These are phyloP conservation scores for Botrylloides violaceus DNA, from an alignment of 23 tunicate species.

Conservation along the genomic window DNA sequence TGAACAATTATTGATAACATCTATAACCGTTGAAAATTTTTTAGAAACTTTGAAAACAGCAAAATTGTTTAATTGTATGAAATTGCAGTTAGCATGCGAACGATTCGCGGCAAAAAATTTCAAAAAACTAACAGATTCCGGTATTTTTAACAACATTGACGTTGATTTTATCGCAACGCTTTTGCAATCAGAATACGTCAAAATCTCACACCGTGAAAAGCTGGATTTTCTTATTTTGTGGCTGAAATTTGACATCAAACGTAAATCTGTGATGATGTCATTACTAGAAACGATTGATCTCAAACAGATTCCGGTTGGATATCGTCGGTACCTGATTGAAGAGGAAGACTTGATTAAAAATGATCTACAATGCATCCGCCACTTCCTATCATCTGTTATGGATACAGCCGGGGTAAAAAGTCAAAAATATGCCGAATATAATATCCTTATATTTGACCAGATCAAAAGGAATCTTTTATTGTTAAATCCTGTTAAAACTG, in stretches of 20 bases:
- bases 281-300: neutral
- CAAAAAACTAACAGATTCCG: neutral
- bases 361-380: neutral
- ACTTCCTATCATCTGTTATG: neutral
- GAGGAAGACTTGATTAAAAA: neutral
- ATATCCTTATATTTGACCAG: neutral
- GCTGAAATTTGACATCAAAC: neutral
- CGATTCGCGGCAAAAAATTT: neutral
- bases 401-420: neutral
- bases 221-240: neutral
- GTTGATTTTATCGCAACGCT: neutral
- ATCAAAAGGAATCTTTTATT: neutral
- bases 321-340: constrained; percentile 4
- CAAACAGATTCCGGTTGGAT: neutral
- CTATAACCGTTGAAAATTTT: neutral
- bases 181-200: neutral
- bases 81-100: neutral
- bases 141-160: neutral
- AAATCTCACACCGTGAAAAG: neutral
- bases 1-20: neutral
- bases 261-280: neutral
- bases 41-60: neutral
- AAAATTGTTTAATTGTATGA: neutral
- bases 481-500: neutral
- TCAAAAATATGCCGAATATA: neutral